A percentile compares a stretch with the other conserved stretches of the same genome.
Evolutionary conservation across 2,888 invertebrate species (phyloP).

Genomic region (Tipula helvola): DNA sequence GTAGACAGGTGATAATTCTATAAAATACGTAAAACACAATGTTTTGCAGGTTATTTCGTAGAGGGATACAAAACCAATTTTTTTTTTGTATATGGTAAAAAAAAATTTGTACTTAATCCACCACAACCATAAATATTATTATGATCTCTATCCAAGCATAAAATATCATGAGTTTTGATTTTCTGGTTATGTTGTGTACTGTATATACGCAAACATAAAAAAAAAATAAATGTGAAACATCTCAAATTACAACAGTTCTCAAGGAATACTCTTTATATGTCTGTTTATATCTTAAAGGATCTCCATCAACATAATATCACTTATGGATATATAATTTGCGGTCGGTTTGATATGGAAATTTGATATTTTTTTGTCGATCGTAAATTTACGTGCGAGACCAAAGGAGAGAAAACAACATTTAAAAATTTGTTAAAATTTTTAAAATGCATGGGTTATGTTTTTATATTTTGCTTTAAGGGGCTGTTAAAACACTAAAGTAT

Average conservation of each 20-base stretch:
- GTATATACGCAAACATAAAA: not conserved
- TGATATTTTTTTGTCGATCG: not conserved
- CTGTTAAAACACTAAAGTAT: not conserved
- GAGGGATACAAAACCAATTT: not conserved
- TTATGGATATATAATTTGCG: not conserved
- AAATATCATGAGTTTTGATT: not conserved
- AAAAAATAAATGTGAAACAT: not conserved
- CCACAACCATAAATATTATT: not conserved
- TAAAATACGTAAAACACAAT: not conserved
- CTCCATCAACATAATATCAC: not conserved
- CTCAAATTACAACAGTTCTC: not conserved
- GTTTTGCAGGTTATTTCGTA: not conserved
- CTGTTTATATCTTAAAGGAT: not conserved
- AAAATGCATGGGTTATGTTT: not conserved
- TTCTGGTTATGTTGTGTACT: not conserved
- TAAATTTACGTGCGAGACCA: not conserved
- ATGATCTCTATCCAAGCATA: not conserved
- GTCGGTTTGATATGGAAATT: not conserved
- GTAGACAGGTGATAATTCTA: not conserved
- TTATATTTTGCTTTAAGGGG: not conserved
- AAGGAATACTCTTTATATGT: not conserved
- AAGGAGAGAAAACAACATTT: not conserved
- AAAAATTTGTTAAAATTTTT: not conserved
- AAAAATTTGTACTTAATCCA: not conserved
- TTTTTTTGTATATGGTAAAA: not conserved